phyloP scores from a whole-genome alignment of 2,113 vertebrate species.

The Loxodonta africana region DNA sequence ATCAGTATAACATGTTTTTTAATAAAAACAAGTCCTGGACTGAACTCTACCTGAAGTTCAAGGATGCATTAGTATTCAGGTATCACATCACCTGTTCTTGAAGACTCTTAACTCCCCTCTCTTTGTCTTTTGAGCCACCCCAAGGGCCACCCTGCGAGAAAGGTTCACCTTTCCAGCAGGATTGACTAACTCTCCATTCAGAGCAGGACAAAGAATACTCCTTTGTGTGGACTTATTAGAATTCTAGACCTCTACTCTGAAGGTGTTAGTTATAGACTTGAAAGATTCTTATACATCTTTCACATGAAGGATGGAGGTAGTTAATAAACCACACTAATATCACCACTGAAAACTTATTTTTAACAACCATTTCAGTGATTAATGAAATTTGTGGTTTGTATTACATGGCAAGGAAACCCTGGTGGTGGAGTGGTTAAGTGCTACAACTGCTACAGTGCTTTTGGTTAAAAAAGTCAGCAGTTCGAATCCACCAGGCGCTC shows the following conservation, averaged over 20 bases:
- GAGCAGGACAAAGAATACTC: not conserved
- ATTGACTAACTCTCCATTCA: not conserved
- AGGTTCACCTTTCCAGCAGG: not conserved
- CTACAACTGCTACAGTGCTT: too few species aligned
- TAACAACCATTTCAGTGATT: constrained; percentile 4
- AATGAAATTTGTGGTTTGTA: not conserved
- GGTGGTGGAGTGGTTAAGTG: too few species aligned
- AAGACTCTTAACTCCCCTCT: not conserved
- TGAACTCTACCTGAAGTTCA: not conserved
- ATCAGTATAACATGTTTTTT: not conserved
- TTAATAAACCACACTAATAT: not conserved
- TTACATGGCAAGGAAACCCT: not conserved
- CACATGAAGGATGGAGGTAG: not conserved
- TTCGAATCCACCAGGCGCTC: too few species aligned
- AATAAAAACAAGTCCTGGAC: not conserved
- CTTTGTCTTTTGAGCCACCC: not conserved
- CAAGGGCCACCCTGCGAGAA: not conserved
- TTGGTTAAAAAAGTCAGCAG: too few species aligned
- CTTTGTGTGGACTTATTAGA: not conserved
- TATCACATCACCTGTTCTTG: not conserved
- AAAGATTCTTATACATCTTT: not conserved
- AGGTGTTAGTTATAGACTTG: not conserved
- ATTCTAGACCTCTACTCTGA: not conserved
- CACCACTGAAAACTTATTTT: constrained; percentile 15
- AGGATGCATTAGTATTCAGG: not conserved